Evolutionary conservation across 2,888 invertebrate genomes (phyloP), one percentile per base, ranked within the genome.

Genomic region (Lithosia quadra): DNA sequence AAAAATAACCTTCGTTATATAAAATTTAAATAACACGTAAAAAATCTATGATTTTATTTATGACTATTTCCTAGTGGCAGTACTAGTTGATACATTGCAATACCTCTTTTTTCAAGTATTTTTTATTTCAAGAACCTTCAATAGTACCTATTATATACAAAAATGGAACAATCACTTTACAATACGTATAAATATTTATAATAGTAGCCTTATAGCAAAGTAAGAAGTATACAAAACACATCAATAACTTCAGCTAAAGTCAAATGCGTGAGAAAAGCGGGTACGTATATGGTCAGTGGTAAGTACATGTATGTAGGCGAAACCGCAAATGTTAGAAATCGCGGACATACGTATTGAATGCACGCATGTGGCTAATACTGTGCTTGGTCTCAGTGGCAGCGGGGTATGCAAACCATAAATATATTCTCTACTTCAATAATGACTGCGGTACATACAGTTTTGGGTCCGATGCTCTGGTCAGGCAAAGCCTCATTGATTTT

Each of bases 291-390:
- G 56, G 62, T 57, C 63, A 57, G 28, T 63, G 68, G 59, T 68
- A 63, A 66, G 71, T 76, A 67, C 64, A 60, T 62, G 65, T 66
- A 85, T 78, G 77, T 86, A 75, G 81, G 84, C 71, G 69, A 84
- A 86, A 87, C 87, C 86, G 80, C 87, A 86, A 86, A 82, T 75
- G 76, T 72, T 87, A 86, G 87, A 87, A 87, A 87, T 86, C 82
- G 84, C 81, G 81, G 80, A 84, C 82, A 78, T 80, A 68, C 75
- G 76, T 77, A 83, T 81, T 81, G 79, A 84, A 81, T 80, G 79
- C 70, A 74, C 75, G 70, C 65, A 55, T 65, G 62, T 58, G 28
- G 49, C 24, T 59, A 65, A 49, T 62, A 65, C 65, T 49, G 28
- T 24, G 49, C 34, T 33, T 60, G 28, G 70, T 60, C 67, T 71